Percentiles rank a stretch among this genome's conserved stretches.
phyloP scores from a whole-genome alignment of 2,888 invertebrate genomes.

The Hecatera dysodea region DNA sequence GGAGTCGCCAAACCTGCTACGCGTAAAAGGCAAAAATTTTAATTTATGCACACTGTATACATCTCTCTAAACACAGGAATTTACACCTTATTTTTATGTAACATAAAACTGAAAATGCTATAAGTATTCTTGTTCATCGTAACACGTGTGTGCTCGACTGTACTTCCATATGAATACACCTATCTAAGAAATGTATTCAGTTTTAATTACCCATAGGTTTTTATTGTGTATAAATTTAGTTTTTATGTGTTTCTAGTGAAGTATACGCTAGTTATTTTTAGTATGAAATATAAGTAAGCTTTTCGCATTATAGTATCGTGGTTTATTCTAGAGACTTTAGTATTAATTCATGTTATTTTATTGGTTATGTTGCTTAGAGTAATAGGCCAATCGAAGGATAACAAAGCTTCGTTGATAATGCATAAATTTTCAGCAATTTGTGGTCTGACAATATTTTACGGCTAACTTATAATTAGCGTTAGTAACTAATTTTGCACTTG shows the following conservation, averaged over 20 bases:
- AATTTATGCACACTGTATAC: constrained; percentile 58
- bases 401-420: constrained; percentile 13
- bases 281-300: constrained; percentile 18
- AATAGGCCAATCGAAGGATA: constrained; percentile 18
- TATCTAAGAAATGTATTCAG: constrained; percentile 69
- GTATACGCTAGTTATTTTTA: constrained; percentile 30
- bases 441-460: constrained; percentile 24
- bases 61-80: neutral
- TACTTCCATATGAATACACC: constrained; percentile 74
- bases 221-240: constrained; percentile 65
- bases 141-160: constrained; percentile 26
- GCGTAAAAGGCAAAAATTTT: constrained; percentile 70
- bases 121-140: constrained; percentile 6
- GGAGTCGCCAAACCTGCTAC: constrained; percentile 82
- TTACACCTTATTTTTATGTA: neutral
- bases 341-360: constrained; percentile 42
- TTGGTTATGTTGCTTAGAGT: constrained; percentile 25
- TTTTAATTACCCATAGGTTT: constrained; percentile 78
- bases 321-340: constrained; percentile 15
- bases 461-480: constrained; percentile 16
- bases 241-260: constrained; percentile 47
- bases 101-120: constrained; percentile 13
- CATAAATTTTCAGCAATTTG: constrained; percentile 31
- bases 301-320: constrained; percentile 25
- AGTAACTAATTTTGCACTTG: constrained; percentile 10